Percentiles rank a stretch among this genome's conserved stretches.
Conservation (phyloP, 2,113 vertebrate species). For the Halcyon senegalensis region DNA sequence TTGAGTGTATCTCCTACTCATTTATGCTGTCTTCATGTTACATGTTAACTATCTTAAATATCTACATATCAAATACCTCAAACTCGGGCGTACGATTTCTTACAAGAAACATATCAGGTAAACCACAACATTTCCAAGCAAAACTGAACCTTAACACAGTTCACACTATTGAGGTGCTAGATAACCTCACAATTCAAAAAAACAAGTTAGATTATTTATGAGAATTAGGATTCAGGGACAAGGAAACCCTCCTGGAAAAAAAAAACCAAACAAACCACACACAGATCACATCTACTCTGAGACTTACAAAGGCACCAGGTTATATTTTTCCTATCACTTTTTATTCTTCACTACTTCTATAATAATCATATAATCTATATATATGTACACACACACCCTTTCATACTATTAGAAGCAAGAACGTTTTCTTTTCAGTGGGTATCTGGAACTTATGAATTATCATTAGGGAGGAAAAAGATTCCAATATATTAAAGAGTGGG, state of each 20-base stretch:
- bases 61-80: fast-evolving
- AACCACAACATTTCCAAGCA: neutral
- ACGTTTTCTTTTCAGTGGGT: neutral
- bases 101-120: fast-evolving
- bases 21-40: neutral
- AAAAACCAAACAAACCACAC: neutral
- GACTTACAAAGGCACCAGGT: neutral
- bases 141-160: neutral
- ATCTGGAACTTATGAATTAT: neutral
- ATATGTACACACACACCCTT: no score
- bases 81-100: neutral
- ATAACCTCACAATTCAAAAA: neutral
- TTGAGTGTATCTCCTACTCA: neutral
- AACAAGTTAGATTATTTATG: neutral
- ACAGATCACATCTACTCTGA: neutral
- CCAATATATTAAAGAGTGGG: neutral
- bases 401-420: neutral
- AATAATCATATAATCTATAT: neutral
- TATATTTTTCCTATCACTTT: neutral
- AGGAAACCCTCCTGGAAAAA: neutral
- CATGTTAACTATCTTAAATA: neutral
- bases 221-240: neutral
- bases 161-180: neutral
- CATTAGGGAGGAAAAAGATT: fast-evolving
- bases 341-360: neutral